Evolutionary conservation across 2,888 invertebrate species (phyloP).

Genomic region (Tinea pellionella): DNA sequence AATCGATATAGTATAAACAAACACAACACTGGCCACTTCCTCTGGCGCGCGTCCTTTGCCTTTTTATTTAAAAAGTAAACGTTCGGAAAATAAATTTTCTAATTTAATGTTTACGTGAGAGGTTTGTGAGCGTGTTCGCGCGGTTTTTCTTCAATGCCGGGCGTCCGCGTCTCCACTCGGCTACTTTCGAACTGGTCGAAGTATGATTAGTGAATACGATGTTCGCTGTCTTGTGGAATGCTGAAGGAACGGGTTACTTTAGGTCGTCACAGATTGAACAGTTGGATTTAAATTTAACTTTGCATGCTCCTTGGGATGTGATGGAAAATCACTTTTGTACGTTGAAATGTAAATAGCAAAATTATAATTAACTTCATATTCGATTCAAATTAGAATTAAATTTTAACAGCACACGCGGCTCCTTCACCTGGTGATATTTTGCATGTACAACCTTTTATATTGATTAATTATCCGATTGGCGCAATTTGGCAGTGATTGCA

Average conservation of each 20-base stretch:
- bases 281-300: neutral
- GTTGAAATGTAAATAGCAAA: no score
- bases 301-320: neutral
- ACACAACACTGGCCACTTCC: slow-evolving; percentile 49
- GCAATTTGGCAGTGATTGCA: neutral
- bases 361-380: no score
- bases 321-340: neutral
- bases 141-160: slow-evolving; percentile 22
- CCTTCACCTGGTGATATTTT: neutral
- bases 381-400: no score
- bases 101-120: neutral
- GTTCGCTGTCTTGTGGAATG: slow-evolving; percentile 2
- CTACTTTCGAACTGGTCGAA: slow-evolving; percentile 59
- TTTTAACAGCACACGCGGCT: no score
- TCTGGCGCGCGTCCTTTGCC: neutral
- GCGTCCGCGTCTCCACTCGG: slow-evolving; percentile 48
- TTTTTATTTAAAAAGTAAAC: neutral
- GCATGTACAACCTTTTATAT: slow-evolving; percentile 3
- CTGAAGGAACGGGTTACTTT: slow-evolving; percentile 3
- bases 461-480: neutral
- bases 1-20: slow-evolving; percentile 28
- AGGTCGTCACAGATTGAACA: neutral
- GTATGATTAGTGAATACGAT: neutral
- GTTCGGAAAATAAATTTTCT: neutral
- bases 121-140: slow-evolving; percentile 25